A percentile compares a stretch with the other conserved stretches of the same genome.
Evolutionary conservation across 2,113 vertebrate genomes (phyloP).

Genomic region (Laticauda colubrina): DNA sequence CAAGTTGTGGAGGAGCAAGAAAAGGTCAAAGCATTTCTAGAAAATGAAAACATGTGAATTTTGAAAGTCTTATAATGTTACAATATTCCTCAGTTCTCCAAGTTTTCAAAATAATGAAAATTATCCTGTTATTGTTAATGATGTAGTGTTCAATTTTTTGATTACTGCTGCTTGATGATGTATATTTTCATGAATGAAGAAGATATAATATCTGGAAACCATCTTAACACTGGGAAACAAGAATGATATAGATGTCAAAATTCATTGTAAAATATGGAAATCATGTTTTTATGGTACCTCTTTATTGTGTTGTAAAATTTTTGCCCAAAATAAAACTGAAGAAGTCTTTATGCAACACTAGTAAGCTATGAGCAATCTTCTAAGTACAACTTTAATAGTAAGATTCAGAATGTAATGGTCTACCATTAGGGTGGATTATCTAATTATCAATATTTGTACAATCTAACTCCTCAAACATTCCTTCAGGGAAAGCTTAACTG

Average conservation of each 20-base stretch:
- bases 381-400: constrained; percentile 7
- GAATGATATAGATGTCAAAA: neutral
- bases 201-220: neutral
- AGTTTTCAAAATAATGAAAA: constrained; percentile 22
- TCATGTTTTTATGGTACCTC: too few relatives aligned
- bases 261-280: neutral
- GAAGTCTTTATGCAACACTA: neutral
- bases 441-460: constrained; percentile 21
- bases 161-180: neutral
- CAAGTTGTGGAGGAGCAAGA: constrained; percentile 36
- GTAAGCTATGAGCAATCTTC: neutral
- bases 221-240: neutral
- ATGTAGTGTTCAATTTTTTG: neutral
- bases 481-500: neutral
- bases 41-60: constrained; percentile 52
- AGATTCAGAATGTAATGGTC: neutral
- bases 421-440: constrained; percentile 1
- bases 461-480: neutral
- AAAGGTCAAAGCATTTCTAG: constrained; percentile 22
- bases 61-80: constrained; percentile 42
- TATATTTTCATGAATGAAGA: neutral
- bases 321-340: neutral
- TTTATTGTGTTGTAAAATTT: neutral
- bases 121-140: neutral
- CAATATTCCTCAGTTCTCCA: constrained; percentile 43